These are phyloP conservation scores for Chelmon rostratus DNA, from an alignment of 2,797 vertebrate genomes.

Conservation along the genomic window DNA sequence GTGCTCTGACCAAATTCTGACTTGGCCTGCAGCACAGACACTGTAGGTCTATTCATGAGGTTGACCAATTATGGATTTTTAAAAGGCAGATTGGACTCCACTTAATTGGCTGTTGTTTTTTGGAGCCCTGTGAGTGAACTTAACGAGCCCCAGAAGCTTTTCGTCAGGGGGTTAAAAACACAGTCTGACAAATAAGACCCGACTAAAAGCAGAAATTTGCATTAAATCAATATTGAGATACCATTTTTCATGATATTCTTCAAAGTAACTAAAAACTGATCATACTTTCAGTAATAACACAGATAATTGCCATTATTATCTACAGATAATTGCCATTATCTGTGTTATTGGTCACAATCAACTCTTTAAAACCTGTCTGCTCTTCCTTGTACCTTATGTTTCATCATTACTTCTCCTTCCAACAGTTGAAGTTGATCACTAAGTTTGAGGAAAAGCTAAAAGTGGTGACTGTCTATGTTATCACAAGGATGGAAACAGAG, in stretches of 20 bases:
- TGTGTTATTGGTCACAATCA: too few species aligned
- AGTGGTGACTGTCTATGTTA: not conserved
- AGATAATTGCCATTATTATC: too few species aligned
- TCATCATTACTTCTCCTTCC: not conserved
- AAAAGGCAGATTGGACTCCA: conserved; percentile 14
- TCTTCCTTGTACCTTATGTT: not conserved
- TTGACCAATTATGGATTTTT: conserved; percentile 35
- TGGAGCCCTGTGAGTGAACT: not conserved
- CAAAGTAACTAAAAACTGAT: too few species aligned
- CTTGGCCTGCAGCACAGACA: conserved; percentile 22
- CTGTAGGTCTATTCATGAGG: conserved; percentile 1
- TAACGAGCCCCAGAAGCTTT: conserved; percentile 21
- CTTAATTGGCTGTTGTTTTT: conserved; percentile 33
- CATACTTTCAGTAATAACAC: too few species aligned
- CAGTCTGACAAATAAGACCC: not conserved
- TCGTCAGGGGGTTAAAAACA: conserved; percentile 16
- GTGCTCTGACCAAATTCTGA: conserved; percentile 18
- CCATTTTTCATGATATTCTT: not conserved
- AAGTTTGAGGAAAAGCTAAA: not conserved
- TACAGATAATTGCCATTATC: too few species aligned
- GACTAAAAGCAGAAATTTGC: not conserved
- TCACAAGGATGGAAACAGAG: not conserved
- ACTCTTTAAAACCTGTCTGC: not conserved
- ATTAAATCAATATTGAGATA: not conserved
- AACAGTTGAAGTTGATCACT: not conserved